Percentiles rank a stretch among this genome's conserved stretches.
Conservation (phyloP, 1,140 invertebrate species). For the Micrasema minimum region DNA sequence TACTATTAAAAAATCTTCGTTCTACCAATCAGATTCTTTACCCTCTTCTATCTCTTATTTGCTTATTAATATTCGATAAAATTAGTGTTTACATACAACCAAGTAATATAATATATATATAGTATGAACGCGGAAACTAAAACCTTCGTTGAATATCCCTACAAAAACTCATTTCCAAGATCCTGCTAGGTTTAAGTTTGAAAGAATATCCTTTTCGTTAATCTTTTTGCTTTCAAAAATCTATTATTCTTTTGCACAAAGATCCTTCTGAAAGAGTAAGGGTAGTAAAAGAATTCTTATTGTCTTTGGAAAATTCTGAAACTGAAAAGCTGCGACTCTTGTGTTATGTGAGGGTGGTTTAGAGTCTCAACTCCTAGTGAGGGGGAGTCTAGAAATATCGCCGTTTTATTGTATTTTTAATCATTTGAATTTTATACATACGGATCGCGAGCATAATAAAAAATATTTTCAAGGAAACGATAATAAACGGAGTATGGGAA, state of each 20-base stretch:
- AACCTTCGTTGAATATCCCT: too few species aligned
- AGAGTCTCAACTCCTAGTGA: background rate
- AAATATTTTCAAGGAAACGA: too few species aligned
- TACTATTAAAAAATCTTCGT: too few species aligned
- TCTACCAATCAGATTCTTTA: too few species aligned
- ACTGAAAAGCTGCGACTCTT: conserved; percentile 16
- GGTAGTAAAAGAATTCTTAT: conserved; percentile 16
- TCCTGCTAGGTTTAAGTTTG: background rate
- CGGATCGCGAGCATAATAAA: too few species aligned
- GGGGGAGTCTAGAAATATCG: background rate
- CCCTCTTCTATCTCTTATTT: too few species aligned
- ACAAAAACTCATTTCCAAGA: too few species aligned
- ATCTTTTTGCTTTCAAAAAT: conserved; percentile 10
- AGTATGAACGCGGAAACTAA: too few species aligned
- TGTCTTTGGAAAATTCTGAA: conserved; percentile 13
- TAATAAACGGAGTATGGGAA: too few species aligned
- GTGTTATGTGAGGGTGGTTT: background rate
- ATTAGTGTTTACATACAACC: too few species aligned
- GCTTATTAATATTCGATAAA: too few species aligned
- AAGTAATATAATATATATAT: too few species aligned
- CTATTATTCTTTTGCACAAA: conserved; percentile 11
- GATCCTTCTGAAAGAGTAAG: conserved; percentile 9
- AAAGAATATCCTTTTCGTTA: background rate
- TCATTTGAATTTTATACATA: background rate
- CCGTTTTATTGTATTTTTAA: conserved; percentile 24